Base-by-base conservation (phyloP, 2,888 invertebrate genomes). In the Scaeva pyrastri region DNA sequence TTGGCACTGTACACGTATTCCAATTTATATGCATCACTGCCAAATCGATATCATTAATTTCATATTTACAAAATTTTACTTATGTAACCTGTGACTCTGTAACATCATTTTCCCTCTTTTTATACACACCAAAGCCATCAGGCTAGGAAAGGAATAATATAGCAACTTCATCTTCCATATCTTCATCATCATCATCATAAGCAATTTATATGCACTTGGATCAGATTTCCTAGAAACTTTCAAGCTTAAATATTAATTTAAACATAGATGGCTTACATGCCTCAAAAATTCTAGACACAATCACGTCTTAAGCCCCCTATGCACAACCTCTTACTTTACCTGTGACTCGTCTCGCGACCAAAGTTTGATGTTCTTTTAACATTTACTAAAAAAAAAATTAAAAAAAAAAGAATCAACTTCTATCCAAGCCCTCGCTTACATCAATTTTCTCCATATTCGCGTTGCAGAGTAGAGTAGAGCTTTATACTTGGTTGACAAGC, bases 401-500 rank as follows among this genome's bases (percentile, higher is more conserved):
- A 31, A 43, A 62, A 3, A 21, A 66, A 31, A 45, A 64, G 26
- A 68, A 14, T 36, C 48, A 66, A 43, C 23, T 41, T 19, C 21
- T 26, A 64, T 77, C 70, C 74, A 60, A 77, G 70, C 60, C 52
- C 43, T 70, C n/a, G n/a, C 43, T 71, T 86, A 64, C 74, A 82
- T 77, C 39, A 68, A 86, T 64, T 82, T 82, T 77, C 12, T 60
- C 41, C 4, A 14, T 7, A n/a, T 39, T 39, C 39, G 39, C 39
- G 3, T 39, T 3, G 39, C 11, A 10, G 39, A n/a, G 39, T 39
- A 45, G 23, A 10, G 16, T n/a, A 52, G 26, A 39, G 16, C 56
- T 64, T 66, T 48, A 48, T 66, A 41, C 68, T 16, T 43, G 68
- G 86, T 82, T 86, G 86, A 82, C 82, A 86, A 86, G 77, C 71